phyloP scores from a whole-genome alignment of 1,140 invertebrate species.

The Gyrodactylus bullatarudis region DNA sequence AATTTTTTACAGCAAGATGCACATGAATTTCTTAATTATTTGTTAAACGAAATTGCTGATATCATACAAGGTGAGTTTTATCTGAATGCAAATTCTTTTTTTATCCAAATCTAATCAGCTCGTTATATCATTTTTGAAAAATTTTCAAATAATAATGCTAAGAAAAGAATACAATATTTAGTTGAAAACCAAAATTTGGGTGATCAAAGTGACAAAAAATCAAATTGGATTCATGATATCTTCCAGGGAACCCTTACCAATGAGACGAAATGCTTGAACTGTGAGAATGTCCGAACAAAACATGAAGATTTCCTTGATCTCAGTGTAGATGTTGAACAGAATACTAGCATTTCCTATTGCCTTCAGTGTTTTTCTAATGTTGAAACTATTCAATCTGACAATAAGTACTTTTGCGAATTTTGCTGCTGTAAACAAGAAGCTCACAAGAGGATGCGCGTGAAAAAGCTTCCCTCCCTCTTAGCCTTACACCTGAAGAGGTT shows the following conservation, averaged over 20 bases:
- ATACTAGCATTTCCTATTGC: slow-evolving; percentile 93
- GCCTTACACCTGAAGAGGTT: slow-evolving; percentile 89
- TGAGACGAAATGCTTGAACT: slow-evolving; percentile 90
- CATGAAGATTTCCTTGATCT: slow-evolving; percentile 97
- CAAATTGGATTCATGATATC: slow-evolving; percentile 96
- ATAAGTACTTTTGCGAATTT: slow-evolving; percentile 98
- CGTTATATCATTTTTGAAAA: neutral
- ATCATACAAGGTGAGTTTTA: slow-evolving; percentile 30
- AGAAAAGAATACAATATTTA: neutral
- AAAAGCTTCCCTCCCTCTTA: slow-evolving; percentile 80
- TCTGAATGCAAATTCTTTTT: neutral
- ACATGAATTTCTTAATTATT: slow-evolving; percentile 92
- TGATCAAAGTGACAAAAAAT: slow-evolving; percentile 14
- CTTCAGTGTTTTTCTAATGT: slow-evolving; percentile 83
- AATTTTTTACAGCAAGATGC: slow-evolving; percentile 99
- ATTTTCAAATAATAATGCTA: neutral
- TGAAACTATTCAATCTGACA: slow-evolving; percentile 89
- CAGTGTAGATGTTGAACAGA: slow-evolving; percentile 93
- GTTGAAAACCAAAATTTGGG: neutral
- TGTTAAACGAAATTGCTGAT: slow-evolving; percentile 46
- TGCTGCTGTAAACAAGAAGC: slow-evolving; percentile 97
- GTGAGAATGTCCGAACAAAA: slow-evolving; percentile 89
- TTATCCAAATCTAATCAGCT: neutral
- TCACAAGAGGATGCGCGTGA: slow-evolving; percentile 70
- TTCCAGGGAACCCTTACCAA: slow-evolving; percentile 96